Conservation (phyloP, 2,888 invertebrate species). For the Eupithecia tripunctaria region DNA sequence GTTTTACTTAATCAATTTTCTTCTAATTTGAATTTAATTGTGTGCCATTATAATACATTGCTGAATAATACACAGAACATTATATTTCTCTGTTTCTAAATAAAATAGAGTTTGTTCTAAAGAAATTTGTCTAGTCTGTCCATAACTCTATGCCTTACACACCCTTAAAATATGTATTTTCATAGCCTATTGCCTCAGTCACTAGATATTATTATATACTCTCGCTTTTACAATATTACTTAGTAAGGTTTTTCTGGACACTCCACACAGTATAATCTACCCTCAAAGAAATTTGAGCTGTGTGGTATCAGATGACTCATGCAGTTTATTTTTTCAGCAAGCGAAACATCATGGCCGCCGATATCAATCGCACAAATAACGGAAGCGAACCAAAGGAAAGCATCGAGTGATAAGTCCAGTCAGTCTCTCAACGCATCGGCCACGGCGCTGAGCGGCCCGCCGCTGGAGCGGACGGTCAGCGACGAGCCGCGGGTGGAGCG, state of each 20-base stretch:
- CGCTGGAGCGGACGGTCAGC: slow-evolving; percentile 45
- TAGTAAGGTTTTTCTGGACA: not conserved
- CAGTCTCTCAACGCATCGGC: slow-evolving; percentile 60
- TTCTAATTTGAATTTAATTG: too few species aligned
- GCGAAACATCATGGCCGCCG: slow-evolving; percentile 76
- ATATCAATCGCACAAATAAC: slow-evolving; percentile 77
- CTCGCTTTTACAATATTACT: not conserved
- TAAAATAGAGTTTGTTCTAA: too few species aligned
- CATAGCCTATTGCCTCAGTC: too few species aligned
- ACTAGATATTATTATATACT: too few species aligned
- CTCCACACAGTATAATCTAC: too few species aligned
- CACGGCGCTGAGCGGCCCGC: slow-evolving; percentile 54
- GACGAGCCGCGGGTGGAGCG: slow-evolving; percentile 44
- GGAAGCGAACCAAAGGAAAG: slow-evolving; percentile 75
- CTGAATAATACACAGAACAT: too few species aligned
- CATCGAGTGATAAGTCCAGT: slow-evolving; percentile 70
- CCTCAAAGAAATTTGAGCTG: not conserved
- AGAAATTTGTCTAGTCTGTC: too few species aligned
- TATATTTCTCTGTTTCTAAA: too few species aligned
- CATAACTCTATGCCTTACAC: too few species aligned
- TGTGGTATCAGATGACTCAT: not conserved
- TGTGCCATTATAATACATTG: too few species aligned
- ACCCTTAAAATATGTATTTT: too few species aligned
- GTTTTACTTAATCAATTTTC: too few species aligned
- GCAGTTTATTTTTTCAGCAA: slow-evolving; percentile 53